Percentiles rank a stretch among this genome's conserved stretches.
Evolutionary conservation across 2,888 invertebrate species (phyloP).

Genomic region (Acrobasis consociella): DNA sequence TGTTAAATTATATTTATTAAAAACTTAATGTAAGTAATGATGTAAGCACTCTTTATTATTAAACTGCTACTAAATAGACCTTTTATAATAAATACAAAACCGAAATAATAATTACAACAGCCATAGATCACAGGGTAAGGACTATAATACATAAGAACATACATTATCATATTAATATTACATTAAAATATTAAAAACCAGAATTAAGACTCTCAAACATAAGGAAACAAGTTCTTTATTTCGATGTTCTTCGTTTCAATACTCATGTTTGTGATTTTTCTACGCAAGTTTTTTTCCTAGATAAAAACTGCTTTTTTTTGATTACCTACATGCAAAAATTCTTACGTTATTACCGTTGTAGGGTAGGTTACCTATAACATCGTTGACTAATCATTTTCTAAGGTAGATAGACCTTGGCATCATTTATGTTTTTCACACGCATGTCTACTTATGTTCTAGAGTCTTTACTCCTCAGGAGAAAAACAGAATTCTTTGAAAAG

Average conservation of each 20-base stretch:
- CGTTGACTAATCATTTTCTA: no score
- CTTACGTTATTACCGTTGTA: no score
- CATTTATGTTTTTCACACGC: background rate
- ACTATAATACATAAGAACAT: slow-evolving; percentile 30
- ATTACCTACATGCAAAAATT: no score
- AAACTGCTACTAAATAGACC: slow-evolving; percentile 23
- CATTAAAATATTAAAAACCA: slow-evolving; percentile 19
- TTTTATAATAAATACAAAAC: slow-evolving; percentile 12
- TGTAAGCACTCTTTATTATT: background rate
- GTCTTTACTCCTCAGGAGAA: background rate
- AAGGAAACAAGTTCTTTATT: no score
- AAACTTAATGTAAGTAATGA: background rate
- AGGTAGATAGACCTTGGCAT: no score
- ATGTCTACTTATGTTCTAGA: background rate
- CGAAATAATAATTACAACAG: slow-evolving; percentile 40
- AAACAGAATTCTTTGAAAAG: slow-evolving; percentile 18
- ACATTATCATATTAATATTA: slow-evolving; percentile 21
- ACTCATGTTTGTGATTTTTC: no score
- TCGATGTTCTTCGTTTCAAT: no score
- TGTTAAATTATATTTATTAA: background rate
- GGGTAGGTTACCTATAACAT: no score
- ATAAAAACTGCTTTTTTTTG: no score
- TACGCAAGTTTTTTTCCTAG: no score
- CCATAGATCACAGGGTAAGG: slow-evolving; percentile 63
- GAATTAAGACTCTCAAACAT: background rate